These are phyloP conservation scores for Murina feae DNA, from an alignment of 2,113 vertebrate species.

Conservation along the genomic window DNA sequence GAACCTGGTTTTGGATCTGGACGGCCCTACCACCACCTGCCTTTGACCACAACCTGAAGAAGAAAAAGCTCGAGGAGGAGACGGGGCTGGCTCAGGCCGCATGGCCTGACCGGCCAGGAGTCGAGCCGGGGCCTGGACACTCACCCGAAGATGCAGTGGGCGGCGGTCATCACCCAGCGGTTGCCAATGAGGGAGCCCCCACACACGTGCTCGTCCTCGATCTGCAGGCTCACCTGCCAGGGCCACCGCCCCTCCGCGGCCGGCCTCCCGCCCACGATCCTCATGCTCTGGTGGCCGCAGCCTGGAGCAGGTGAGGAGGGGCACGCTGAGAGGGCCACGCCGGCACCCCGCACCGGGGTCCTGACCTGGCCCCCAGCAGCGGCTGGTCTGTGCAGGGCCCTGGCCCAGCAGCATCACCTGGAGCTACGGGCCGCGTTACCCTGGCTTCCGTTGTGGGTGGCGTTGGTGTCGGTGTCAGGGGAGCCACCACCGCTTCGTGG, in stretches of 20 bases:
- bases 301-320: neutral
- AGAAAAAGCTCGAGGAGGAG: neutral
- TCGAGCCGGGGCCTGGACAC: neutral
- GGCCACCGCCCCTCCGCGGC: slow-evolving; percentile 73
- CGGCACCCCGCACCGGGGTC: too few species aligned
- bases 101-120: neutral
- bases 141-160: slow-evolving; percentile 69
- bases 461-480: too few species aligned
- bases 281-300: neutral
- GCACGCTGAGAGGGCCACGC: neutral
- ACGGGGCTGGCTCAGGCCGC: neutral
- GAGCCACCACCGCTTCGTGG: rapidly evolving
- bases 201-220: slow-evolving; percentile 70
- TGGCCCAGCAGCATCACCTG: neutral
- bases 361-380: neutral
- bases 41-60: neutral
- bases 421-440: too few species aligned
- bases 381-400: neutral
- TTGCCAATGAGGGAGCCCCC: slow-evolving; percentile 80
- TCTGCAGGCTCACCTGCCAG: slow-evolving; percentile 84
- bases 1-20: neutral
- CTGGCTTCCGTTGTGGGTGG: too few species aligned
- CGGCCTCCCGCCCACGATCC: neutral
- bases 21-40: neutral
- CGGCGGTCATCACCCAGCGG: slow-evolving; percentile 75